Conservation (phyloP, 1,140 invertebrate genomes). For the Philotrypesis tridentata region DNA sequence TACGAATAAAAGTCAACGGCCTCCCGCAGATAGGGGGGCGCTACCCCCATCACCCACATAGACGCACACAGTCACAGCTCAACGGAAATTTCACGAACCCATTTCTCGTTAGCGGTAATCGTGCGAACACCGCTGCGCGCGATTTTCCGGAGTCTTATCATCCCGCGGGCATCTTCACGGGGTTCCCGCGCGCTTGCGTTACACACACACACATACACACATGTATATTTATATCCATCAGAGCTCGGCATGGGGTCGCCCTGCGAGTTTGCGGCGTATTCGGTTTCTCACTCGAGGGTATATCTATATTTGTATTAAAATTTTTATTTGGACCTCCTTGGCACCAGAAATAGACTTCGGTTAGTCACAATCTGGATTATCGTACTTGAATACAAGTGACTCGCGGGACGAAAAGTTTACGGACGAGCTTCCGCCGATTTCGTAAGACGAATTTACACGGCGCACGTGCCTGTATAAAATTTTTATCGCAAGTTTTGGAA, state of each 20-base stretch:
- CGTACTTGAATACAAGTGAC: too few species aligned
- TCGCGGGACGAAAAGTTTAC: too few species aligned
- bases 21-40: not conserved
- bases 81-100: not conserved
- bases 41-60: not conserved
- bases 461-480: too few species aligned
- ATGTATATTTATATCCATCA: too few species aligned
- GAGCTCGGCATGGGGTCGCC: not conserved
- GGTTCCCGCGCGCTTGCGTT: not conserved
- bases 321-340: too few species aligned
- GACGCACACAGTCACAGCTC: not conserved
- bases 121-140: not conserved
- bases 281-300: too few species aligned
- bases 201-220: not conserved
- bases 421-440: too few species aligned
- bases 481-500: too few species aligned
- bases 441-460: too few species aligned
- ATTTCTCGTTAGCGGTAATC: conserved; percentile 18
- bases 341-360: too few species aligned
- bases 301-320: too few species aligned
- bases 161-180: not conserved
- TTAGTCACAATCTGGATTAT: too few species aligned
- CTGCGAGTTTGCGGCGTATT: not conserved
- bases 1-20: not conserved
- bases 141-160: conserved; percentile 17